Conservation (phyloP, 1,140 invertebrate species). For the Alviniconcha marisindica region DNA sequence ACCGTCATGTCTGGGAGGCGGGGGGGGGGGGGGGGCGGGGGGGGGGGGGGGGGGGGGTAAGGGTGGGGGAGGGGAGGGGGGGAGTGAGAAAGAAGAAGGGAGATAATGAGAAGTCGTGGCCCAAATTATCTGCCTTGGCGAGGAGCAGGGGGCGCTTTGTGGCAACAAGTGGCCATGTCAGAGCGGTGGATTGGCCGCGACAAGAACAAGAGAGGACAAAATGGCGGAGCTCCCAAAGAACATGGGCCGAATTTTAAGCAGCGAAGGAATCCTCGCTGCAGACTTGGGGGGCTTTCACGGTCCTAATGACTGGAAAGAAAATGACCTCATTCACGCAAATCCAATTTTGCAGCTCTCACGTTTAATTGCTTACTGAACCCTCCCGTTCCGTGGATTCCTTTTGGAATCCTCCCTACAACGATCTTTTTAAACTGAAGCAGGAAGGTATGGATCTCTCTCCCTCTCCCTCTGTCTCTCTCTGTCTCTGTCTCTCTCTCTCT, state of each 20-base stretch:
- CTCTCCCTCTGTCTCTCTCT: neutral
- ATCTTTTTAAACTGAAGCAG: neutral
- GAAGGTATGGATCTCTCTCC: neutral
- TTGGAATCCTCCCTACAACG: neutral
- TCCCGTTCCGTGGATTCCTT: neutral
- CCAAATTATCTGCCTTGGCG: neutral
- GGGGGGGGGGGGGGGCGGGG: neutral
- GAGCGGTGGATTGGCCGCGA: neutral
- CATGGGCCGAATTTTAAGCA: neutral
- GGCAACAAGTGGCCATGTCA: slow-evolving; percentile 2
- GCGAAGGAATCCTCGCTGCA: neutral
- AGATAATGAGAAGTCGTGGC: neutral
- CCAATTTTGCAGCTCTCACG: slow-evolving; percentile 26
- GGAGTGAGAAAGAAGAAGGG: neutral
- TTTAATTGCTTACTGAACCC: slow-evolving; percentile 25
- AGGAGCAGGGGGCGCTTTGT: neutral
- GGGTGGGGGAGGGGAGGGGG: too few relatives aligned
- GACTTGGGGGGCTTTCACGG: neutral
- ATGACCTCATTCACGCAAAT: slow-evolving; percentile 18
- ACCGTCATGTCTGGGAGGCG: too few relatives aligned
- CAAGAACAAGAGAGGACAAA: neutral
- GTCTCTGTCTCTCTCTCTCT: slow-evolving; percentile 4
- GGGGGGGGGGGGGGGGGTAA: neutral
- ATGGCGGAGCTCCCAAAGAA: neutral
- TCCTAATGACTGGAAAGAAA: slow-evolving; percentile 2